phyloP scores from a whole-genome alignment of 2,888 invertebrate genomes.

The Margaritifera margaritifera region DNA sequence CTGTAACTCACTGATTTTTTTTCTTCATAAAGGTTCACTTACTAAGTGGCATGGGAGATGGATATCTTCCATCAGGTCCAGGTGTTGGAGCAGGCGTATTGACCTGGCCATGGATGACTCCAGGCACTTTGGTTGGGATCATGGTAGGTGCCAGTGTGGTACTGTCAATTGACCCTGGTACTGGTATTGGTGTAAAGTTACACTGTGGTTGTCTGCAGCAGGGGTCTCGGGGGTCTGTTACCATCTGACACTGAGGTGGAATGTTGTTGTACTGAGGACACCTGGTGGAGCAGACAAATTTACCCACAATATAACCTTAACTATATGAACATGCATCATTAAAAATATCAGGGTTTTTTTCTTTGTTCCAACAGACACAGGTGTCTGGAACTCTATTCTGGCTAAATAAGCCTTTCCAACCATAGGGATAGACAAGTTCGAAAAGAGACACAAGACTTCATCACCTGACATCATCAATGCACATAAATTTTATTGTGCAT shows the following conservation, averaged over 20 bases:
- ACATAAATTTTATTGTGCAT: too few relatives aligned
- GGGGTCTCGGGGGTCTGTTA: constrained; percentile 42
- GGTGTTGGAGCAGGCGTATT: constrained; percentile 53
- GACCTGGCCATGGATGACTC: constrained; percentile 43
- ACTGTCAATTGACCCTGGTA: too few relatives aligned
- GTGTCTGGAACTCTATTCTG: too few relatives aligned
- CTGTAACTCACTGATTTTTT: too few relatives aligned
- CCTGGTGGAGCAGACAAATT: constrained; percentile 21
- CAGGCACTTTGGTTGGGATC: constrained; percentile 47
- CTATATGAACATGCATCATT: too few relatives aligned
- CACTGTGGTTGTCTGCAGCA: constrained; percentile 55
- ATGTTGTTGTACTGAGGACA: constrained; percentile 46
- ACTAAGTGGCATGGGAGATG: constrained; percentile 42
- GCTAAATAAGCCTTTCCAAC: too few relatives aligned
- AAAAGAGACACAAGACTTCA: too few relatives aligned
- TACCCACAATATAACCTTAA: background rate
- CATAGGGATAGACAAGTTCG: too few relatives aligned
- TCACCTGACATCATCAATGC: too few relatives aligned
- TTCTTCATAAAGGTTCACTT: constrained; percentile 13
- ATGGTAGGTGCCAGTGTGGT: constrained; percentile 40
- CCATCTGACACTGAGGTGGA: constrained; percentile 47
- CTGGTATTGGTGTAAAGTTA: constrained; percentile 32
- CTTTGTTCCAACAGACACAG: too few relatives aligned
- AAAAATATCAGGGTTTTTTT: too few relatives aligned
- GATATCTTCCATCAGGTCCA: constrained; percentile 35